phyloP scores from a whole-genome alignment of 2,113 vertebrate genomes.

The Hydrolagus affinis region DNA sequence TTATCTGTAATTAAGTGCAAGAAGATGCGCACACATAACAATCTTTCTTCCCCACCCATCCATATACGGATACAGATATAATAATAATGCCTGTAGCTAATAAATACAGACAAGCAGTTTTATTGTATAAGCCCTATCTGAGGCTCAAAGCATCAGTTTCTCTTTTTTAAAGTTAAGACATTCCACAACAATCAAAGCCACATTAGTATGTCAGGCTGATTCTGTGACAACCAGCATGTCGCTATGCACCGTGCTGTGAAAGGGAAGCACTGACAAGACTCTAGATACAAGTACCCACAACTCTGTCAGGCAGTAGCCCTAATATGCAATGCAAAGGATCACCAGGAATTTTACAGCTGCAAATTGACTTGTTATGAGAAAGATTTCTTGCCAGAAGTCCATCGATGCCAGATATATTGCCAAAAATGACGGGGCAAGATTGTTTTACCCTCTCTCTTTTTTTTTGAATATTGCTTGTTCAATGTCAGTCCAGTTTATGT shows the following conservation, averaged over 20 bases:
- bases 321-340: slow-evolving; percentile 5
- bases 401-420: neutral
- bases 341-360: neutral
- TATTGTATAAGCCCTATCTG: neutral
- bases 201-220: slow-evolving; percentile 1
- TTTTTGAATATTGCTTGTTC: neutral
- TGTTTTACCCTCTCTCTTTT: neutral
- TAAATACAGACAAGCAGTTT: neutral
- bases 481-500: slow-evolving; percentile 2
- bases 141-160: neutral
- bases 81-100: too few relatives aligned
- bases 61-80: too few relatives aligned
- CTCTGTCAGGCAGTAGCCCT: neutral
- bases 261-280: slow-evolving; percentile 4
- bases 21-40: too few relatives aligned
- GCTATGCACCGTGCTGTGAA: neutral
- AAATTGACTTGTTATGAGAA: neutral
- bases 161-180: neutral
- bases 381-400: neutral
- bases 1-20: too few relatives aligned
- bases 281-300: neutral
- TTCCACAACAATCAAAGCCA: slow-evolving; percentile 14
- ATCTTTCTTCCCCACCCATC: too few relatives aligned
- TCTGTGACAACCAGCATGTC: neutral
- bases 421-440: neutral